Evolutionary conservation across 2,888 invertebrate species (phyloP), one percentile per base, ranked within the genome.

Genomic region (Lapara coniferarum): DNA sequence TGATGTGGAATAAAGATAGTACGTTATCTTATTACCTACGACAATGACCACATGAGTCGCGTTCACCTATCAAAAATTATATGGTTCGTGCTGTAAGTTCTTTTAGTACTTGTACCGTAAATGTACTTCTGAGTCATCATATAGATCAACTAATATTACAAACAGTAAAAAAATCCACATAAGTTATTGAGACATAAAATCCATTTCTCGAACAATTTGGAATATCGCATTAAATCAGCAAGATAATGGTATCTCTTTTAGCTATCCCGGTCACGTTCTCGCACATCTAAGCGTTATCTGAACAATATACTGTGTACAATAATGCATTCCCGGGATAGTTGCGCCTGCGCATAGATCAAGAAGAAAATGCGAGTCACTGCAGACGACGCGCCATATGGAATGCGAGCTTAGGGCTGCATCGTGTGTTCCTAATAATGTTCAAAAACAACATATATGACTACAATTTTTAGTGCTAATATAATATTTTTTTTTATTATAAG

Each of bases 331-430:
- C 73, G 70, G 74, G 77, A 78, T 73, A 74, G 77, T 71, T 77
- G 74, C 74, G 74, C 74, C 72, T 74, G 74, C 49, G 73, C 76
- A 76, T 79, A 82, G 78, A 82, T 81, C 75, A 75, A 74, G 57
- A 57, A 68, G 58, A 68, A 57, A 49, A 68, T 58, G 51, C 51
- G 46, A 46, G n/a, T 3, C 30, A 13, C 30, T 16, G 12, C 13
- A 46, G 59, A 63, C 46, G 59, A 44, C 59, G 59, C 59, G 46
- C 59, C 46, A 63, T 63, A 63, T 63, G 46, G 59, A 63, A 63
- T 63, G 46, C 44, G 46, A 16, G 46, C n/a, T 46, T 16, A 63
- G 59, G 59, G 59, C 16, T 63, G 46, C 59, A 16, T 46, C 46
- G 46, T 46, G 37, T 37, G 37, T 37, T 37, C 7, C 8, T 2